Evolutionary conservation across 2,113 vertebrate species (phyloP), one percentile per base, ranked within the genome.

Genomic region (Hystrix brachyura): DNA sequence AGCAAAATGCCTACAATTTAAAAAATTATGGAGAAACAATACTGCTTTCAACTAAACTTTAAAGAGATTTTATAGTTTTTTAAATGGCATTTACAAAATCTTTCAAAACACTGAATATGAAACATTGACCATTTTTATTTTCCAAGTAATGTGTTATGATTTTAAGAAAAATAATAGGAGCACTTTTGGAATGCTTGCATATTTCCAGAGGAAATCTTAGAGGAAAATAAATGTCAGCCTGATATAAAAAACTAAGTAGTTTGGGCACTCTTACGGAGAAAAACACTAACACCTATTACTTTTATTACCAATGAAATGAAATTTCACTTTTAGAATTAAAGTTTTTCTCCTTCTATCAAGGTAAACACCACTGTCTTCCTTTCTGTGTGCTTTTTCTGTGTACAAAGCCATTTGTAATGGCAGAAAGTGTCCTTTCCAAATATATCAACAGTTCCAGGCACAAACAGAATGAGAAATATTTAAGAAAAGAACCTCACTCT

Each of bases 191-290:
- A 96, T 57, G 7, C 71, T 92, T 80, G 43, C 55, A 32, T 83
- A 96, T 97, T 96, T 91, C 94, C 92, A 94, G 67, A 91, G 78
- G 64, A 90, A 94, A 82, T 82, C 34, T 92, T 78, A 89, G 48
- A 94, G 83, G 71, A 97, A 97, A 97, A 97, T 91, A 97, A 98
- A 91, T 65, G 48, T 83, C 46, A 95, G 65, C 25, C 69, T 93
- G 27, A 96, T 93, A 96, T 80, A 95, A 97, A 89, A 95, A 95
- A 69, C 62, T 55, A 94, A 97, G 53, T 74, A 79, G 67, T 90
- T 71, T 29, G 53, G 79, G 53, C 62, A 86, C 74, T 83, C 32
- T 43, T 89, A 53, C 15, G 25, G 78, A 93, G 82, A 78, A 96
- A 98, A 97, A 93, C 78, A 96, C 84, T 60, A 93, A 91, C 21